phyloP scores from a whole-genome alignment of 2,888 invertebrate species.

The Sturmia bella region DNA sequence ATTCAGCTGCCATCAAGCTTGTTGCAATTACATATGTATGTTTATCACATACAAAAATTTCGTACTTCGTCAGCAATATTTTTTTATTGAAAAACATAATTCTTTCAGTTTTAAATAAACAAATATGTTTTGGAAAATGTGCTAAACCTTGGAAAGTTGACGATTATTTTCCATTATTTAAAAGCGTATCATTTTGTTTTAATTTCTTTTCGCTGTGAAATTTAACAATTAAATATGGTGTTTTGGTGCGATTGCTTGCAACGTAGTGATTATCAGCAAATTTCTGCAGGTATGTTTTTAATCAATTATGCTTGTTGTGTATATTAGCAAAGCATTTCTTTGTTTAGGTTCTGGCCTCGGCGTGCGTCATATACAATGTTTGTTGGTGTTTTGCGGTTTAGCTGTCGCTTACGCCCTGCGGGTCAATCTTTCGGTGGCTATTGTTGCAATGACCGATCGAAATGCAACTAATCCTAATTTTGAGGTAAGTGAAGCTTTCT shows the following conservation, averaged over 20 bases:
- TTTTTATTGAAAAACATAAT: not conserved
- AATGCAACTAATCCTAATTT: constrained; percentile 82
- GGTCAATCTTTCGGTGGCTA: constrained; percentile 87
- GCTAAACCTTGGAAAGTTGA: constrained; percentile 16
- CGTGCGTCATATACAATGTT: constrained; percentile 85
- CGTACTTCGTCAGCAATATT: constrained; percentile 55
- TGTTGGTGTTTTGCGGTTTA: constrained; percentile 85
- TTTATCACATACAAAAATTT: no score
- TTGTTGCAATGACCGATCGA: constrained; percentile 88
- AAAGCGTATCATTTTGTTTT: constrained; percentile 4
- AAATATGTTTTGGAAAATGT: constrained; percentile 25
- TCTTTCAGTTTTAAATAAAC: not conserved
- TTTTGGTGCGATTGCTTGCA: constrained; percentile 76
- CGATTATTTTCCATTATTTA: constrained; percentile 8
- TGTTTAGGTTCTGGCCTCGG: constrained; percentile 83
- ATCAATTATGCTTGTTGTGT: not conserved
- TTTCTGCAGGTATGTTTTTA: constrained; percentile 68
- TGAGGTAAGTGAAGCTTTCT: constrained; percentile 78
- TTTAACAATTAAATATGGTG: constrained; percentile 67
- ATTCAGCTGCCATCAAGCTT: constrained; percentile 7
- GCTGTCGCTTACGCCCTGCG: constrained; percentile 86
- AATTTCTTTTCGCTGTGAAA: constrained; percentile 1
- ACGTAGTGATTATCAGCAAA: constrained; percentile 82
- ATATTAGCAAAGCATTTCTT: constrained; percentile 8
- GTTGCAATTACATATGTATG: no score